A percentile compares a stretch with the other conserved stretches of the same genome.
Evolutionary conservation across 2,888 invertebrate genomes (phyloP).

Genomic region (Pammene aurita): DNA sequence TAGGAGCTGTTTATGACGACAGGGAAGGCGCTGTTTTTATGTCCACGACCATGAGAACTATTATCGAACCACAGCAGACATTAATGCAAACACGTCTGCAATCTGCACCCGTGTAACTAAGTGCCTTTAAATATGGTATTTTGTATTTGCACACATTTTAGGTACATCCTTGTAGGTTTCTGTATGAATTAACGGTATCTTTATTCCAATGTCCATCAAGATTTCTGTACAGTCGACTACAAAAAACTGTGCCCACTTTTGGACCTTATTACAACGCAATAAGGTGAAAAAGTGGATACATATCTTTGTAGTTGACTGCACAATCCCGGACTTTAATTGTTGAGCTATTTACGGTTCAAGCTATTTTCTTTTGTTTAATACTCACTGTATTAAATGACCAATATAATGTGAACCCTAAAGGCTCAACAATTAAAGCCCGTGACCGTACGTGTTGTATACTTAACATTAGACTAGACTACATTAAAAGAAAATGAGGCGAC

Average conservation of each 20-base stretch:
- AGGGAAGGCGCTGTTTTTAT: neutral
- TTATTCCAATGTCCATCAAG: neutral
- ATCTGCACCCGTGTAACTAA: neutral
- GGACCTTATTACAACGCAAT: no score
- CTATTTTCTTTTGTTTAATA: no score
- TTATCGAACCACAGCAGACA: slow-evolving; percentile 24
- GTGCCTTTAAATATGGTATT: neutral
- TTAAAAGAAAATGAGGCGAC: neutral
- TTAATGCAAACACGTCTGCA: slow-evolving; percentile 12
- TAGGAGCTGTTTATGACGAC: neutral
- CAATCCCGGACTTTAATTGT: no score
- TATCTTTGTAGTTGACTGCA: no score
- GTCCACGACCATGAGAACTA: slow-evolving; percentile 25
- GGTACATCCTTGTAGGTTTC: neutral
- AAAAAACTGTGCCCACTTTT: no score
- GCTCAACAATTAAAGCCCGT: no score
- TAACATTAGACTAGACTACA: no score
- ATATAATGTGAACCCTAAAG: no score
- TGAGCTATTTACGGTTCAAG: no score
- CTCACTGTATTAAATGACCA: no score
- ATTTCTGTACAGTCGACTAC: neutral
- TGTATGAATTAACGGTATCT: neutral
- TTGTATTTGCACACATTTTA: slow-evolving; percentile 9
- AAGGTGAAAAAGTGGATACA: no score
- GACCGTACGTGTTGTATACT: no score